Evolutionary conservation across 1,140 invertebrate genomes (phyloP).

Genomic region (Zaprionus africanus): DNA sequence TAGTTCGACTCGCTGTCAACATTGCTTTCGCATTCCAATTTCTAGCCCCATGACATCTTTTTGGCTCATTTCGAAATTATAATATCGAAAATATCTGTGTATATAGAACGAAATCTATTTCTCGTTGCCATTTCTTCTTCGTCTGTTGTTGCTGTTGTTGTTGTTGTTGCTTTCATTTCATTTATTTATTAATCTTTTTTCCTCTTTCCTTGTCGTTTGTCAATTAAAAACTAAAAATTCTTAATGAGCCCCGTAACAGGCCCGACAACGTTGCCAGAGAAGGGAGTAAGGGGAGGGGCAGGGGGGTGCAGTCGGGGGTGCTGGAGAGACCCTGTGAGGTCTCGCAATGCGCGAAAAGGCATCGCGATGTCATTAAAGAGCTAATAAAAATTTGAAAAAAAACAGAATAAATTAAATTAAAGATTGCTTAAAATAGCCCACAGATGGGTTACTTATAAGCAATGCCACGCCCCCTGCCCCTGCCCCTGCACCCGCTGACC

Average conservation of each 20-base stretch:
- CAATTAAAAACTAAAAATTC: constrained; percentile 78
- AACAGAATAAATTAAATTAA: constrained; percentile 36
- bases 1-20: constrained; percentile 49
- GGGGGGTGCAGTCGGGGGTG: not conserved
- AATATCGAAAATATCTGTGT: constrained; percentile 34
- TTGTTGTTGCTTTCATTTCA: constrained; percentile 31
- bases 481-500: not conserved
- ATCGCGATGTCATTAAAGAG: constrained; percentile 74
- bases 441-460: constrained; percentile 33
- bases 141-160: constrained; percentile 2
- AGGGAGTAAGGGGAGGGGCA: not conserved
- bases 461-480: not conserved
- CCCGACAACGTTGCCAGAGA: constrained; percentile 16
- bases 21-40: constrained; percentile 55
- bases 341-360: constrained; percentile 50
- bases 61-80: constrained; percentile 47
- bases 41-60: constrained; percentile 55
- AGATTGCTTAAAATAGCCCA: constrained; percentile 42
- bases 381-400: constrained; percentile 66
- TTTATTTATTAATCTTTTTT: constrained; percentile 43
- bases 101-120: constrained; percentile 31
- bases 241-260: constrained; percentile 79
- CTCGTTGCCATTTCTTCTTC: constrained; percentile 13
- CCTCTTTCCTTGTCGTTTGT: constrained; percentile 48
- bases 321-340: constrained; percentile 16